Evolutionary conservation across 2,113 vertebrate genomes (phyloP).

Genomic region (Pollimyrus isidori): DNA sequence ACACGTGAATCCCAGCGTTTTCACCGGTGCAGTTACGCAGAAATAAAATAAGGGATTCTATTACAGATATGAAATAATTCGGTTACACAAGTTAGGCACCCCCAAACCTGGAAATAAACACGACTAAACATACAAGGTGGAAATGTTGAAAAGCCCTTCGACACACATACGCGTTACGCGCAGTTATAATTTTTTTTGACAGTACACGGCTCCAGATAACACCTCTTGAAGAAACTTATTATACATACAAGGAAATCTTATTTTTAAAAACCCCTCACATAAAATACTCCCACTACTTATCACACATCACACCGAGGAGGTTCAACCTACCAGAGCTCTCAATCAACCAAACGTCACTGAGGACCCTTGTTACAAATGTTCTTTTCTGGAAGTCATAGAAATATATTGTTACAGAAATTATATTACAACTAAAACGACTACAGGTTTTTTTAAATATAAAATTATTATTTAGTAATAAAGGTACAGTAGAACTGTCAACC

Average conservation of each 20-base stretch:
- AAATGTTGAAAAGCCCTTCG: neutral
- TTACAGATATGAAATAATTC: neutral
- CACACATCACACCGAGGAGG: neutral
- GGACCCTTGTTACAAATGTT: neutral
- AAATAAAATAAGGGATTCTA: neutral
- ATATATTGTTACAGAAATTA: neutral
- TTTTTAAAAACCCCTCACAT: neutral
- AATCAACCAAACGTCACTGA: neutral
- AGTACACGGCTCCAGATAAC: neutral
- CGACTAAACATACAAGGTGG: neutral
- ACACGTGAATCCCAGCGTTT: neutral
- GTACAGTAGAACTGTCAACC: neutral
- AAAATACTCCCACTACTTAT: neutral
- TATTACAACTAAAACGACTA: neutral
- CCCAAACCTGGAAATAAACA: neutral
- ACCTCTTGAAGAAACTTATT: neutral
- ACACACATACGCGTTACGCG: neutral
- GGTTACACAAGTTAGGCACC: neutral
- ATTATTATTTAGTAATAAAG: neutral
- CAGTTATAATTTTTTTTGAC: neutral
- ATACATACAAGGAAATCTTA: neutral
- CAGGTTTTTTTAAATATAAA: neutral
- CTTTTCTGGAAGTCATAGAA: neutral
- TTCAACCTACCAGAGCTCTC: neutral
- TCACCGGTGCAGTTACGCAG: neutral